Conservation (phyloP, 2,113 vertebrate genomes). For the Rhea americana region DNA sequence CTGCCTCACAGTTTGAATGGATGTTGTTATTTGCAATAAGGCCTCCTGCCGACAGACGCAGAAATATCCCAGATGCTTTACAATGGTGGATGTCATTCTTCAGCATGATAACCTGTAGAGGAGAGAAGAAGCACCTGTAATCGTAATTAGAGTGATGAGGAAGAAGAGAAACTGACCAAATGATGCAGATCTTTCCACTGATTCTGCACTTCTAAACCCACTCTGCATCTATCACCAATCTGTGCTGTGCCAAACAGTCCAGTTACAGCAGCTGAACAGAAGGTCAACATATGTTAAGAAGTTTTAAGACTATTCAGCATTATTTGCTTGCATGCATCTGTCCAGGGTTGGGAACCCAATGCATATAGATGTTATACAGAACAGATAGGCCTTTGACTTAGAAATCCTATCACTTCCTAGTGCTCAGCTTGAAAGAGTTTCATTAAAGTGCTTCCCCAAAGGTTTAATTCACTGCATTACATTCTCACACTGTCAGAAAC, state of each 20-base stretch:
- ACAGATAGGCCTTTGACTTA: no score
- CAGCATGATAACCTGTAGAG: constrained; percentile 85
- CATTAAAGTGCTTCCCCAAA: rapidly evolving
- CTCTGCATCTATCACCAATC: rapidly evolving
- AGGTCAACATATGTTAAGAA: rapidly evolving
- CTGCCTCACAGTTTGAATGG: constrained; percentile 85
- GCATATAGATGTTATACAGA: neutral
- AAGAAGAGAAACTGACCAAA: neutral
- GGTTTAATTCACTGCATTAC: neutral
- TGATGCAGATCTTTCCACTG: neutral
- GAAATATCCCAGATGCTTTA: constrained; percentile 84
- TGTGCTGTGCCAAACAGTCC: neutral
- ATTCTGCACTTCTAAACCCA: neutral
- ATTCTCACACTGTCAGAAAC: rapidly evolving
- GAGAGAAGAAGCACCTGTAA: neutral
- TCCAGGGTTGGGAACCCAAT: no score
- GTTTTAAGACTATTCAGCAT: neutral
- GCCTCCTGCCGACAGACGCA: constrained; percentile 85
- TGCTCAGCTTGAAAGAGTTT: neutral
- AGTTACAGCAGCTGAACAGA: neutral
- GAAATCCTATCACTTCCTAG: neutral
- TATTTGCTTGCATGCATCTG: neutral
- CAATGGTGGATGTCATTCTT: constrained; percentile 87
- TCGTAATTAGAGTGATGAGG: neutral
- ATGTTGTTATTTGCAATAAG: constrained; percentile 88